Base-by-base conservation (phyloP, 2,888 invertebrate genomes). In the Coremacera marginata region DNA sequence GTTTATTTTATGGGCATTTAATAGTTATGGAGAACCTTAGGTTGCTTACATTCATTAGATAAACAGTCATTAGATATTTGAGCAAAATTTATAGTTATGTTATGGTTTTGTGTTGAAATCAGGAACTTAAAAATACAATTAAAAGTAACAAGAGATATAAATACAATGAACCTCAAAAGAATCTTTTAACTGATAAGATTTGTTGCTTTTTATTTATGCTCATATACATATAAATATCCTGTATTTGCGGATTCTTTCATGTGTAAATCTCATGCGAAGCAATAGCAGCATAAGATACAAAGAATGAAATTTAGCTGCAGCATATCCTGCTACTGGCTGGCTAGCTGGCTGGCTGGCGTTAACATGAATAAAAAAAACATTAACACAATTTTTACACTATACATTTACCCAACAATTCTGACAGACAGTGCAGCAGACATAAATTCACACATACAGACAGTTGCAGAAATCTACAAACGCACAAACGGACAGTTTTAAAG, bases 351-450 rank as follows among this genome's bases (percentile, higher is more conserved):
- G 44, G 44, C 44, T 44, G 44, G 44, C 44, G 44, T 44, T 44
- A 44, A 44, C 25, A 65, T 51, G 75, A 77, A 81, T 76, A 74
- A 78, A 81, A 80, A 78, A 76, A 80, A 80, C 79, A 82, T 81
- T 80, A 80, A 78, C 78, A 79, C 80, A 81, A 81, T 82, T 82
- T 82, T 76, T 77, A 79, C 80, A 79, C 77, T 78, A 76, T 79
- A 68, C 74, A 68, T 67, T 78, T 52, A 63, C 3, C 22, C n/a
- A 55, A 27, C 44, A 44, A 65, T 14, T 27, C 9, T 19, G 37
- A n/a, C 44, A 37, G 65, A 65, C 65, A 79, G 78, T 76, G 77
- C 78, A 79, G 74, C 80, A 79, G 79, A 80, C 80, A 80, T 55
- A 14, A 78, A 77, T 77, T 77, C 78, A 74, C 5, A 44, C 11